These are phyloP conservation scores for Apomyelois bistriatella DNA, from an alignment of 2,888 invertebrate species.

Conservation along the genomic window DNA sequence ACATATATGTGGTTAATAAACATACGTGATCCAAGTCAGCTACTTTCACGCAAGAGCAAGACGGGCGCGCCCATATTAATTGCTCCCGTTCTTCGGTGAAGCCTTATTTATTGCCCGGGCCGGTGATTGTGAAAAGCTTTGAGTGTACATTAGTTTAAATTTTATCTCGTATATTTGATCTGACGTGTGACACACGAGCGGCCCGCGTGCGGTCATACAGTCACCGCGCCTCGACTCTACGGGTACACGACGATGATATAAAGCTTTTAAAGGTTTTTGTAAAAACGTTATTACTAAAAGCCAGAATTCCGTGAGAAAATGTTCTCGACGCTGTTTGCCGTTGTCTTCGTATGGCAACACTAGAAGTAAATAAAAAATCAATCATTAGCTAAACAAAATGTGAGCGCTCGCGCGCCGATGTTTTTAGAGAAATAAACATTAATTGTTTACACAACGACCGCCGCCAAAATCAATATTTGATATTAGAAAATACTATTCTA, in stretches of 20 bases:
- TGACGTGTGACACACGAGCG: constrained; percentile 67
- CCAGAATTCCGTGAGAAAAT: constrained; percentile 55
- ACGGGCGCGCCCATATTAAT: constrained; percentile 77
- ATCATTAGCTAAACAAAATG: constrained; percentile 74
- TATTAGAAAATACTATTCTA: constrained; percentile 78
- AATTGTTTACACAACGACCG: constrained; percentile 73
- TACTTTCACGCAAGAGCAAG: constrained; percentile 72
- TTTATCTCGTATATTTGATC: constrained; percentile 70
- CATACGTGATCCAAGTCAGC: constrained; percentile 59
- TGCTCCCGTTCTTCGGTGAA: constrained; percentile 78
- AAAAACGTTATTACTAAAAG: constrained; percentile 38
- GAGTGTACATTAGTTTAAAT: constrained; percentile 74
- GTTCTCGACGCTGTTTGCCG: constrained; percentile 47
- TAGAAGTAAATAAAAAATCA: constrained; percentile 71
- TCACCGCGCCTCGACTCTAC: constrained; percentile 10
- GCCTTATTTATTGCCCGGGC: constrained; percentile 75
- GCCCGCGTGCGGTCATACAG: constrained; percentile 31
- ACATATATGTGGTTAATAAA: constrained; percentile 40
- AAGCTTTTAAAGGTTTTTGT: constrained; percentile 36
- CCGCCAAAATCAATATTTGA: constrained; percentile 76
- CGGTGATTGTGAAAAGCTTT: constrained; percentile 75
- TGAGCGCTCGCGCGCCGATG: constrained; percentile 70
- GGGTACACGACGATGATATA: constrained; percentile 5
- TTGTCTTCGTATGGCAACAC: constrained; percentile 61
- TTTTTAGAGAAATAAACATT: constrained; percentile 79